Evolutionary conservation across 2,113 vertebrate species (phyloP).

Genomic region (Bufo gargarizans): DNA sequence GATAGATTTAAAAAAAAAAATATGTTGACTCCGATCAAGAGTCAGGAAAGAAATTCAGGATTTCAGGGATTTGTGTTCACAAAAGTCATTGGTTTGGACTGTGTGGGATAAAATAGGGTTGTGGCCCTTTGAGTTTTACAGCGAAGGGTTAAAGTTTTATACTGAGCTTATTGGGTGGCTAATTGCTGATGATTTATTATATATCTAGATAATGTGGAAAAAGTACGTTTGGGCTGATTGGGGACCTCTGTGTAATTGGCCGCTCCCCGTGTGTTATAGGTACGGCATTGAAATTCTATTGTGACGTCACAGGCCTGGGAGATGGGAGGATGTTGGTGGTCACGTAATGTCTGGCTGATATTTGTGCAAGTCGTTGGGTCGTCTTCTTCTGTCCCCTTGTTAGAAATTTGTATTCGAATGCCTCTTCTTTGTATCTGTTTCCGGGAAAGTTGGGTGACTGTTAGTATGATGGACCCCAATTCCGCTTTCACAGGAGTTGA

Average conservation of each 20-base stretch:
- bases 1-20: background rate
- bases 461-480: background rate
- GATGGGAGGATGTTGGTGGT: constrained; percentile 30
- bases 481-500: background rate
- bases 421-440: background rate
- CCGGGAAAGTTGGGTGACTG: background rate
- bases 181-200: background rate
- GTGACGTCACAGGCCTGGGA: constrained; percentile 36
- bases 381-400: background rate
- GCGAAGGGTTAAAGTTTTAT: constrained; percentile 6
- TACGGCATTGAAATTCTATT: constrained; percentile 41
- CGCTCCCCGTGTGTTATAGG: constrained; percentile 39
- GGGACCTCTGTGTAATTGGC: background rate
- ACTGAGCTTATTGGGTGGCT: background rate
- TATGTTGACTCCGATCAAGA: background rate
- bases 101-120: background rate
- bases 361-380: background rate
- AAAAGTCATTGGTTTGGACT: background rate
- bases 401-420: background rate
- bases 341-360: constrained; percentile 54
- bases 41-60: background rate
- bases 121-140: background rate
- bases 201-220: background rate
- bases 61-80: background rate
- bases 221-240: background rate